A percentile compares a stretch with the other conserved stretches of the same genome.
Evolutionary conservation across 2,888 invertebrate species (phyloP).

Genomic region (Troides oblongomaculatus): DNA sequence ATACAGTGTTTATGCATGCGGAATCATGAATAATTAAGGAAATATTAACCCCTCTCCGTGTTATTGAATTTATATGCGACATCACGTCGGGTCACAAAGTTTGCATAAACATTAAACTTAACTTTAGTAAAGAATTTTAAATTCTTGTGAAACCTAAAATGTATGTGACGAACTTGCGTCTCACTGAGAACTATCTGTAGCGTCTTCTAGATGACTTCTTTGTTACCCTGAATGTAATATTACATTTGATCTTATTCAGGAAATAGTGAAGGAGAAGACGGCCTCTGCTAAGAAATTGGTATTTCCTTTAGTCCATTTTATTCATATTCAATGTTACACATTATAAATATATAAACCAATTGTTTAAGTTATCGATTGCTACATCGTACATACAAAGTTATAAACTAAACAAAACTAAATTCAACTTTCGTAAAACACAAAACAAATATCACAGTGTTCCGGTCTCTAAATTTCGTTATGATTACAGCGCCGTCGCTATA

Average conservation of each 20-base stretch:
- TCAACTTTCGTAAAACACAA: slow-evolving; percentile 1
- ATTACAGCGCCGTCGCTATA: too few species aligned
- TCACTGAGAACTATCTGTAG: too few species aligned
- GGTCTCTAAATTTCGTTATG: too few species aligned
- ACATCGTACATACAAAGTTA: not conserved
- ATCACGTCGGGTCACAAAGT: not conserved
- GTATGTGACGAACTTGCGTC: too few species aligned
- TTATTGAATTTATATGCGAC: not conserved
- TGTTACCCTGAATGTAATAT: too few species aligned
- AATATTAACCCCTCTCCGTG: not conserved
- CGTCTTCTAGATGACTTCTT: too few species aligned
- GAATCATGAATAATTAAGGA: slow-evolving; percentile 6
- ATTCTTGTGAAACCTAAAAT: not conserved
- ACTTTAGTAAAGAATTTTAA: not conserved
- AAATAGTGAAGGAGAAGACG: too few species aligned
- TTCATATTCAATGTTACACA: not conserved
- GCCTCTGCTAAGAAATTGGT: too few species aligned
- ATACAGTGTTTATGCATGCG: not conserved
- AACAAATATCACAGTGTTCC: too few species aligned
- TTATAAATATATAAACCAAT: not conserved
- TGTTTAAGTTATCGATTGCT: not conserved
- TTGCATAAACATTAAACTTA: slow-evolving; percentile 7
- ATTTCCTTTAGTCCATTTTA: too few species aligned
- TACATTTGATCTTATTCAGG: too few species aligned
- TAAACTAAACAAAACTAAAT: not conserved